A percentile compares a stretch with the other conserved stretches of the same genome.
Evolutionary conservation across 2,113 vertebrate genomes (phyloP).

Genomic region (Saccopteryx leptura): DNA sequence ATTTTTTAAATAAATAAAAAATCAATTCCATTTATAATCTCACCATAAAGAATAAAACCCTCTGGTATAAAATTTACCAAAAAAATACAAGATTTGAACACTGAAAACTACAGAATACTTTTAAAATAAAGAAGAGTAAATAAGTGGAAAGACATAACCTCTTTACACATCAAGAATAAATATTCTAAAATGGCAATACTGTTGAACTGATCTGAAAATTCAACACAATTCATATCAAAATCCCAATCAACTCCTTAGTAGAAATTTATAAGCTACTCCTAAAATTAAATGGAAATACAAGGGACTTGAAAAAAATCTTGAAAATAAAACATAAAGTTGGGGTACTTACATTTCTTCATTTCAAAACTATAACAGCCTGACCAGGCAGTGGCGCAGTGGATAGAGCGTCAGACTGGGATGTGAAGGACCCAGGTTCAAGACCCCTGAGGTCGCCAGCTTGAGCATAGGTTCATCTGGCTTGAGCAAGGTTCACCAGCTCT

Average conservation of each 20-base stretch:
- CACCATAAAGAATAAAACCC: background rate
- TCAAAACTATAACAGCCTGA: conserved; percentile 14
- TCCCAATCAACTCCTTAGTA: background rate
- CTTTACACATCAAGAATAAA: background rate
- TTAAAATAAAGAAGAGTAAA: background rate
- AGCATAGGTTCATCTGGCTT: too few relatives aligned
- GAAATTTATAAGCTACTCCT: background rate
- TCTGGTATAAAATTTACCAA: background rate
- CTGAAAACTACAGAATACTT: conserved; percentile 5
- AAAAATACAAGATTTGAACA: background rate
- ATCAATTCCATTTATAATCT: background rate
- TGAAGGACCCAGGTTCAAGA: too few relatives aligned
- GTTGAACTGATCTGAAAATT: background rate
- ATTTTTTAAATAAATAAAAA: background rate
- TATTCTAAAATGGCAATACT: background rate
- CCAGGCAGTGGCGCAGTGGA: too few relatives aligned
- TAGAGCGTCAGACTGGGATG: too few relatives aligned
- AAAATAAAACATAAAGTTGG: background rate
- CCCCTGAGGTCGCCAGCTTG: too few relatives aligned
- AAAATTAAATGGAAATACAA: conserved; percentile 21
- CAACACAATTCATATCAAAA: background rate
- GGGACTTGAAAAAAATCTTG: background rate
- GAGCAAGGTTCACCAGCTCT: too few relatives aligned
- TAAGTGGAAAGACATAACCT: background rate
- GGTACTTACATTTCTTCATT: background rate